Conservation (phyloP, 2,113 vertebrate species). For the Tor tambroides region DNA sequence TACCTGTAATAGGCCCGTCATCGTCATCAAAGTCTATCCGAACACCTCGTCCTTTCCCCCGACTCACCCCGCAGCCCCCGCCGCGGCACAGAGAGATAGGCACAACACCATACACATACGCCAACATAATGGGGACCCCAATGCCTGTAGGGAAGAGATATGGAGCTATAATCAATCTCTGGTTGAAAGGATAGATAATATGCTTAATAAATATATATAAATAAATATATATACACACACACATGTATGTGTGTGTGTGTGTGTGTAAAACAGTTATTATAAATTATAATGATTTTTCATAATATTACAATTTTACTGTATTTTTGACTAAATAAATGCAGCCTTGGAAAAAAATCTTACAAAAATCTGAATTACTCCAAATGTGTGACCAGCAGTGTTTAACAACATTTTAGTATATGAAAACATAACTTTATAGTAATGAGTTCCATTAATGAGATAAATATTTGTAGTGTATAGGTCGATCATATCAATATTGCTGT, state of each 20-base stretch:
- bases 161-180: background rate
- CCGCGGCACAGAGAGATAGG: conserved; percentile 97
- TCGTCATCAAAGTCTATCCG: conserved; percentile 98
- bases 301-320: no score
- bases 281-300: no score
- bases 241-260: no score
- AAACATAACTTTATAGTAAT: no score
- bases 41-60: conserved; percentile 93
- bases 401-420: background rate
- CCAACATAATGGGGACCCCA: conserved; percentile 99
- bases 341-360: no score
- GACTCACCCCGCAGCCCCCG: conserved; percentile 94
- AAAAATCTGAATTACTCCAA: no score
- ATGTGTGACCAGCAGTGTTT: no score
- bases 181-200: background rate
- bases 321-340: no score
- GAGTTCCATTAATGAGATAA: background rate
- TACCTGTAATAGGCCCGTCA: conserved; percentile 97
- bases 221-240: no score
- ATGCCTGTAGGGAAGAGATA: conserved; percentile 79
- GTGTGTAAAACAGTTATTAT: no score
- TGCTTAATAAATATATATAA: no score
- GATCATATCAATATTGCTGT: background rate
- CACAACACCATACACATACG: conserved; percentile 96
- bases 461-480: background rate